Base-by-base conservation (phyloP, 2,113 vertebrate species). In the Setophaga petechia region DNA sequence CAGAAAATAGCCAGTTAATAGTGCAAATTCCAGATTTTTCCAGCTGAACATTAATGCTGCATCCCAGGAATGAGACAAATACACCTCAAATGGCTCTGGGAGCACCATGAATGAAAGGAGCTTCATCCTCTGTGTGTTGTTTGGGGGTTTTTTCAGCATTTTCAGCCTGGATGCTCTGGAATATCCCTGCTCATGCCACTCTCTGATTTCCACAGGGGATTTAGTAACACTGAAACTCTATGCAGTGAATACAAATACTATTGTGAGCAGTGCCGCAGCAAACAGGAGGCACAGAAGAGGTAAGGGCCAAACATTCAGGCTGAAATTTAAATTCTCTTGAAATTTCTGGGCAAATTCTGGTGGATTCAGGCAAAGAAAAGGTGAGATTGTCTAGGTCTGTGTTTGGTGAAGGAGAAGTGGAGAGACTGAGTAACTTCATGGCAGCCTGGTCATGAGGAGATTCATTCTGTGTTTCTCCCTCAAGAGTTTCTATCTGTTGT, bases 201-300 rank as follows among this genome's bases (percentile, higher is more conserved):
- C 58, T 88, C 87, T 92, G 57, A 20, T 93, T 49, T 95, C 89
- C 63, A 84, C 98, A 99, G 99, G 94, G 99, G 98, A 85, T 99
- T 99, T 98, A 99, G 99, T 95, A 99, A 99, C 97, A 99, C 99
- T 39, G 99, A 99, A 97, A 99, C 99, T 52, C 97, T 99, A 44
- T 99, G 99, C 95, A 99, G 99, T 89, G 99, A 99, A 96, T 99
- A 98, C 88, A 99, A 99, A 95, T 99, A 99, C 97, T 99, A 99
- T 96, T 99, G 99, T 95, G 99, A 99, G 97, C 99, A 99, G 97
- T 99, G 99, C 91, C 98, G 98, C 94, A 99, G 99, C 96, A 99
- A 99, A 94, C 99, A 99, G 98, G 99, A 99, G 97, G 99, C 98
- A 77, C 99, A 99, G 97, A 99, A 99, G 97, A 98, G 99, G 99